A percentile compares a stretch with the other conserved stretches of the same genome.
phyloP scores from a whole-genome alignment of 2,113 vertebrate species.

The Acinonyx jubatus region DNA sequence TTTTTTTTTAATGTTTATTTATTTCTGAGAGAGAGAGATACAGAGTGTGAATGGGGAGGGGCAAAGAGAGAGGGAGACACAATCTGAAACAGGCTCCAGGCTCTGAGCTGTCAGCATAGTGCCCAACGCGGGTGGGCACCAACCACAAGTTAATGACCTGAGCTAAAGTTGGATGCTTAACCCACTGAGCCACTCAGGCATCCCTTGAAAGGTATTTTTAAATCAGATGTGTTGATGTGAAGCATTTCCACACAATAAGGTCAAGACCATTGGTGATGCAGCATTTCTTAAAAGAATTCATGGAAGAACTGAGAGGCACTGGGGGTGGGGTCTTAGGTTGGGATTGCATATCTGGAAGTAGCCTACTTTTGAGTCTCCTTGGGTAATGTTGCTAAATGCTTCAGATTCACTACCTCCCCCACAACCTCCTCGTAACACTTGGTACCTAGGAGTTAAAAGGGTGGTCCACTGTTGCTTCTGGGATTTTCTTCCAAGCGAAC shows the following conservation, averaged over 20 bases:
- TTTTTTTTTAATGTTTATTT: not conserved
- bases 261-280: not conserved
- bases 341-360: not conserved
- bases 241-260: not conserved
- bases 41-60: too few relatives aligned
- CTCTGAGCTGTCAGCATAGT: too few relatives aligned
- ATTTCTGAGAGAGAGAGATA: too few relatives aligned
- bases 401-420: not conserved
- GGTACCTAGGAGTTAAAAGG: not conserved
- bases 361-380: not conserved
- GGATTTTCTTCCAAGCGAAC: slow-evolving; percentile 1
- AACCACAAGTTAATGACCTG: too few relatives aligned
- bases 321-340: not conserved
- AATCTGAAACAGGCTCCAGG: too few relatives aligned
- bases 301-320: not conserved
- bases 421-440: not conserved
- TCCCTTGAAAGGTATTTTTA: not conserved
- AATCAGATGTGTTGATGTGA: not conserved
- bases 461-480: not conserved
- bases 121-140: too few relatives aligned
- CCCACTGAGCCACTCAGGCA: too few relatives aligned
- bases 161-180: too few relatives aligned
- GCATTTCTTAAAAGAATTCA: not conserved
- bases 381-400: not conserved
- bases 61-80: too few relatives aligned